phyloP scores from a whole-genome alignment of 2,113 vertebrate species.

The Eulemur macaco region DNA sequence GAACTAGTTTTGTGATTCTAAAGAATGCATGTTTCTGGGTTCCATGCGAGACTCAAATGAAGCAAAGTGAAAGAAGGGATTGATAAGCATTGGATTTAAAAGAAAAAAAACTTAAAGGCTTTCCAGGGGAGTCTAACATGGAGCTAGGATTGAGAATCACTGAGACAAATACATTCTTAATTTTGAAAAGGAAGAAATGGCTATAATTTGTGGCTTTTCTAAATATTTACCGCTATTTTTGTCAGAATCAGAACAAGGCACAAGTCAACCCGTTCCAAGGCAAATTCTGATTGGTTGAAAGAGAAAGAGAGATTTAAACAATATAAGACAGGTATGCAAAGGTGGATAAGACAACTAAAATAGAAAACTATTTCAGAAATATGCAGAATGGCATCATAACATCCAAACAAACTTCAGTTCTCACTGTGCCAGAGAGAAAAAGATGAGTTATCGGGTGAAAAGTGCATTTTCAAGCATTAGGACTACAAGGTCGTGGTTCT shows the following conservation, averaged over 20 bases:
- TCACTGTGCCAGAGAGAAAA: background rate
- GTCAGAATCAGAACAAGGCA: background rate
- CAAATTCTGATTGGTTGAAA: background rate
- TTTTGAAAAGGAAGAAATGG: background rate
- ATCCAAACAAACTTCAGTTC: background rate
- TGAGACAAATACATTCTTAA: background rate
- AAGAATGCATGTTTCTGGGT: background rate
- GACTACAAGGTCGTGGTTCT: too few relatives aligned
- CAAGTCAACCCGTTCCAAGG: background rate
- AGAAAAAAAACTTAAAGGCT: background rate
- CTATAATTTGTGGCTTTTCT: background rate
- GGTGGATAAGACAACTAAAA: background rate
- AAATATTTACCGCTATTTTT: background rate
- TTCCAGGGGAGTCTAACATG: background rate
- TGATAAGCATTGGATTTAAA: background rate
- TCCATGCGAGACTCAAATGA: background rate
- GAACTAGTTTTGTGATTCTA: background rate
- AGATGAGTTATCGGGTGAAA: background rate
- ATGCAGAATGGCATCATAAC: background rate
- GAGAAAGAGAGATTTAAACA: background rate
- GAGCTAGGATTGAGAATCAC: background rate
- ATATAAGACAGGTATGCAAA: background rate
- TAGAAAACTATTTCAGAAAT: background rate
- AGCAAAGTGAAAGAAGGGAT: background rate
- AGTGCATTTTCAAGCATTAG: background rate